Evolutionary conservation across 2,797 vertebrate species (phyloP), one percentile per base, ranked within the genome.

Genomic region (Melopsittacus undulatus): DNA sequence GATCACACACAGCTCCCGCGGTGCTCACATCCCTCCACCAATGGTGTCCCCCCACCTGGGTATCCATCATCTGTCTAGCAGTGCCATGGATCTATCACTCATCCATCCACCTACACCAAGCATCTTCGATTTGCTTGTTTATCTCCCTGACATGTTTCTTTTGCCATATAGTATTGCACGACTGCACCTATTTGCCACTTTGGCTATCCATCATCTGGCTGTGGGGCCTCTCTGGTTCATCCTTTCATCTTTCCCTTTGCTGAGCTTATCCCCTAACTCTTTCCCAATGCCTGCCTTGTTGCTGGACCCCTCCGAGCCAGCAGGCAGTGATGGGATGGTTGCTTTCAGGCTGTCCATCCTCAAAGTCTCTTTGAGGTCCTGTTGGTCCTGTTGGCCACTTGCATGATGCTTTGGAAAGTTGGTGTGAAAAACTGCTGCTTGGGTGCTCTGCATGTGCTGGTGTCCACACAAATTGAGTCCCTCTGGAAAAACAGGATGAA

Each of bases 1-100:
- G 76, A 83, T 91, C 42, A 73, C 36, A 67, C 32, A 29, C 0
- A 2, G 16, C 36, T 46, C 36, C 40, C 2, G 0, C 0, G 0
- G 21, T 2, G 3, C 57, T 40, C 32, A 32, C 77, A 40, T 69
- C 76, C 72, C 74, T 86, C 62, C 4, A 21, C 42, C 51, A 51
- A 1, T 0, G 0, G 52, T 42, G 23, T 76, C 23, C 62, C 75
- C 48, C 19, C 49, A 21, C 14, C 56, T 15, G 32, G 27, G 21
- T 82, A 76, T 69, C 81, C 51, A 70, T 48, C 83, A 48, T 57
- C 52, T 1, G 0, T 21, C 52, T 43, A 67, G 40, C 72, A 69
- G 5, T 22, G 45, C 69, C 57, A 19, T 6, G 67, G 59, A 62
- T 62, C 61, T 82, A 27, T 91, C 88, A 23, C 48, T 82, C 90